These are phyloP conservation scores for Helogale parvula DNA, from an alignment of 2,113 vertebrate species.

Conservation along the genomic window DNA sequence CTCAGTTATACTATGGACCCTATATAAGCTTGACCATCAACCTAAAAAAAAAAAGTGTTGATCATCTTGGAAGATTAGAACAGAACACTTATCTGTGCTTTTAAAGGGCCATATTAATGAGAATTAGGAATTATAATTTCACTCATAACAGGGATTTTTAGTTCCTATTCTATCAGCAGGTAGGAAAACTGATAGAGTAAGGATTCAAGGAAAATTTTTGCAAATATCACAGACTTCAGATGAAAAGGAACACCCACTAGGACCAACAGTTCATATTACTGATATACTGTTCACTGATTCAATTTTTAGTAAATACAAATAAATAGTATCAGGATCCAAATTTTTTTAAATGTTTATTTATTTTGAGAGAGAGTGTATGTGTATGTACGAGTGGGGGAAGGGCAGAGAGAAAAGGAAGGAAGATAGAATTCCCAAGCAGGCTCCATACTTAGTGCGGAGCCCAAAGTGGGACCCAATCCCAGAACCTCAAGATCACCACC, in stretches of 20 bases:
- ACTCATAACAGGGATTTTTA: slow-evolving; percentile 36
- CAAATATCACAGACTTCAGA: slow-evolving; percentile 51
- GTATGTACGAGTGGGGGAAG: too few species aligned
- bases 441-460: too few species aligned
- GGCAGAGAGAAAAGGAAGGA: too few species aligned
- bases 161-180: not conserved
- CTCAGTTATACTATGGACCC: not conserved
- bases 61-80: not conserved
- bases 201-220: slow-evolving; percentile 41
- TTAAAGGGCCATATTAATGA: not conserved
- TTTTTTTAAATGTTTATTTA: too few species aligned
- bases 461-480: too few species aligned
- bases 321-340: not conserved
- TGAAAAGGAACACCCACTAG: not conserved
- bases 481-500: too few species aligned
- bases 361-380: too few species aligned
- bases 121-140: not conserved
- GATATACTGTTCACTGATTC: slow-evolving; percentile 38
- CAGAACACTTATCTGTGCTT: not conserved
- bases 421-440: too few species aligned
- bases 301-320: slow-evolving; percentile 53
- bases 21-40: not conserved
- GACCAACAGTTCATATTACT: slow-evolving; percentile 1
- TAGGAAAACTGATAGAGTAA: not conserved
- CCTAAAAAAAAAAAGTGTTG: not conserved